These are phyloP conservation scores for Saguinus imperator DNA, from an alignment of 2,113 vertebrate species.

Conservation along the genomic window DNA sequence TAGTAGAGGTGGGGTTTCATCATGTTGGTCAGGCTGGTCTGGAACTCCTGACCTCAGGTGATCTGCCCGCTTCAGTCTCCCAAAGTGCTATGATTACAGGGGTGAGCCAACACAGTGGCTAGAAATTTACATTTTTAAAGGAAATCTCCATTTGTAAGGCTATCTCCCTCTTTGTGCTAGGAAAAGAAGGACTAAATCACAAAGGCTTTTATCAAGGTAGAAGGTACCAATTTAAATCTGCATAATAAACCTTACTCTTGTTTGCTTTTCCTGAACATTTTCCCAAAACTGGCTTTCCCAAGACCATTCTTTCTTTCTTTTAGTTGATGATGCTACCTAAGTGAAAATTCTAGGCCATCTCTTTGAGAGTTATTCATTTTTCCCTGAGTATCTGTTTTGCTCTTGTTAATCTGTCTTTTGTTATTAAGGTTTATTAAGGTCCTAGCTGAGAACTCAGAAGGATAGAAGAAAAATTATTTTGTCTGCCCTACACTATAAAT, in stretches of 20 bases:
- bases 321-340: not conserved
- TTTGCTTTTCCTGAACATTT: not conserved
- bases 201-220: not conserved
- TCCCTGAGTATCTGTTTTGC: not conserved
- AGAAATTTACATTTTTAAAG: not conserved
- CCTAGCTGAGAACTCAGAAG: not conserved
- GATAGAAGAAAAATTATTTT: not conserved
- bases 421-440: not conserved
- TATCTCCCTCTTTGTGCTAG: not conserved
- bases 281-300: not conserved
- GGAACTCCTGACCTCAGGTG: too few relatives aligned
- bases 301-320: not conserved
- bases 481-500: not conserved
- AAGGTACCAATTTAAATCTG: not conserved
- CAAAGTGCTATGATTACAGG: too few relatives aligned
- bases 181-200: not conserved
- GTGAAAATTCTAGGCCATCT: not conserved
- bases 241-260: not conserved
- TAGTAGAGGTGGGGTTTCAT: too few relatives aligned
- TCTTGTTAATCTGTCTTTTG: not conserved
- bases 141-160: not conserved
- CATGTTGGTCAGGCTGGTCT: too few relatives aligned
- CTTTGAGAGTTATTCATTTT: not conserved
- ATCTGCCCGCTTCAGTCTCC: too few relatives aligned
- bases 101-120: too few relatives aligned